These are phyloP conservation scores for Tenthredo distinguenda DNA, from an alignment of 2,888 invertebrate genomes.

Conservation along the genomic window DNA sequence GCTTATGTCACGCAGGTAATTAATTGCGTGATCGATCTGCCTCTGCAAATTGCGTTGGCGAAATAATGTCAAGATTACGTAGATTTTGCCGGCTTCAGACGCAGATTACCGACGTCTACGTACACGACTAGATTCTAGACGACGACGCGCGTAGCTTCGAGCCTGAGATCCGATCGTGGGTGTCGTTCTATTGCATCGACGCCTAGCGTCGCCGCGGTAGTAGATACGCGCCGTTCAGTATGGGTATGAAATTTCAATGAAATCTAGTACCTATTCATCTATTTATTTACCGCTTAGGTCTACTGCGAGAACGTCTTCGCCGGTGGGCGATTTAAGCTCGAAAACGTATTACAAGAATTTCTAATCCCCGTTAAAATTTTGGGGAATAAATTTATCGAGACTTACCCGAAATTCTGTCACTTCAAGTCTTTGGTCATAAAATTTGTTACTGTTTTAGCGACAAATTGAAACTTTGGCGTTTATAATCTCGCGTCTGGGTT, in stretches of 20 bases:
- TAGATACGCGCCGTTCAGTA: neutral
- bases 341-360: too few relatives aligned
- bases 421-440: too few relatives aligned
- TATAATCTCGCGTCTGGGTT: neutral
- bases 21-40: constrained; percentile 13
- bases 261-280: neutral
- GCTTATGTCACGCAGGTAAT: neutral
- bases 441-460: neutral
- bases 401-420: too few relatives aligned
- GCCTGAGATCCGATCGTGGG: neutral
- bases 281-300: neutral
- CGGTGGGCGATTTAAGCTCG: neutral
- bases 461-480: neutral
- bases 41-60: constrained; percentile 37
- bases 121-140: neutral
- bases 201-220: neutral
- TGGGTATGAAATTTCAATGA: neutral
- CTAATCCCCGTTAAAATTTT: neutral
- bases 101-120: neutral
- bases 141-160: neutral
- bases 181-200: constrained; percentile 8
- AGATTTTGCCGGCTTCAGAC: neutral
- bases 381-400: too few relatives aligned
- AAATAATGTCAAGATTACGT: constrained; percentile 35
- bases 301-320: neutral